Percentiles rank a stretch among this genome's conserved stretches.
Conservation (phyloP, 2,797 vertebrate genomes). For the Podarcis siculus region DNA sequence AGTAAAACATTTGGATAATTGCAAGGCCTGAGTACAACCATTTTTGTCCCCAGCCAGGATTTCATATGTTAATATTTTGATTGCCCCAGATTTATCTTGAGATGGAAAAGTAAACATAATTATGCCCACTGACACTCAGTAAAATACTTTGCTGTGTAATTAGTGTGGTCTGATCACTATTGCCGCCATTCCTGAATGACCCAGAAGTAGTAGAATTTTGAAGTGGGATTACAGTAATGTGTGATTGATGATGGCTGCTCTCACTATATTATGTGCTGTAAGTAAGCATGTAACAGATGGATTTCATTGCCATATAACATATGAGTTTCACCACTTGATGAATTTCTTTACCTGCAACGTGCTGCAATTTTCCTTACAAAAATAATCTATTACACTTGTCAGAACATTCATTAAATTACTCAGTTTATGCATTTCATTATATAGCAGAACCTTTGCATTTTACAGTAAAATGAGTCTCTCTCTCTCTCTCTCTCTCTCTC, state of each 20-base stretch:
- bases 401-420: slow-evolving; percentile 68
- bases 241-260: slow-evolving; percentile 68
- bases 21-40: slow-evolving; percentile 39
- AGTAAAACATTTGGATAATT: slow-evolving; percentile 44
- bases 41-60: slow-evolving; percentile 46
- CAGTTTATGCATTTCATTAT: slow-evolving; percentile 62
- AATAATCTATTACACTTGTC: slow-evolving; percentile 62
- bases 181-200: slow-evolving; percentile 64
- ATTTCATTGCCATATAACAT: slow-evolving; percentile 73
- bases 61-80: slow-evolving; percentile 70
- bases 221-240: slow-evolving; percentile 65
- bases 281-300: slow-evolving; percentile 72
- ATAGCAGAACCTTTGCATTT: slow-evolving; percentile 47
- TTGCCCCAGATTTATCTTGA: slow-evolving; percentile 69
- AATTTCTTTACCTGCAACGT: slow-evolving; percentile 66
- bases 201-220: slow-evolving; percentile 64
- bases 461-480: slow-evolving; percentile 20
- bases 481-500: background rate
- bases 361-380: slow-evolving; percentile 61
- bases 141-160: slow-evolving; percentile 66
- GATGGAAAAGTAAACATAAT: slow-evolving; percentile 69
- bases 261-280: slow-evolving; percentile 57
- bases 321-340: slow-evolving; percentile 67
- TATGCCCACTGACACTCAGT: slow-evolving; percentile 54
- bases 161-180: slow-evolving; percentile 68